These are phyloP conservation scores for Rhincodon typus DNA, from an alignment of 2,797 vertebrate genomes.

Conservation along the genomic window DNA sequence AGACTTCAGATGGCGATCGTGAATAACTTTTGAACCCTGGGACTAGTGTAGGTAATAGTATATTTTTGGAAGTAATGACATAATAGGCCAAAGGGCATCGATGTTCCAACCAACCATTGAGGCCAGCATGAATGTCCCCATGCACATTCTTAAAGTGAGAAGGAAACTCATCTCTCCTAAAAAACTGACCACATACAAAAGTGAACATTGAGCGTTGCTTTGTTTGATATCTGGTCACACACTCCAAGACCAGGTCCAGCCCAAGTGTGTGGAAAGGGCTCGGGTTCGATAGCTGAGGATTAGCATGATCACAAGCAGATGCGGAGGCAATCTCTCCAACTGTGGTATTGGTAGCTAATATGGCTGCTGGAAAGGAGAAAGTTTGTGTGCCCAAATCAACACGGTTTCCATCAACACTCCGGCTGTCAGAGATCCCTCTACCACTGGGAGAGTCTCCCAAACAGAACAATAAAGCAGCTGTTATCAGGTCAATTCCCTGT, in stretches of 20 bases:
- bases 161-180: slow-evolving; percentile 91
- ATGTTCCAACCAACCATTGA: slow-evolving; percentile 99
- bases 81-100: slow-evolving; percentile 93
- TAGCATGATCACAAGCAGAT: slow-evolving; percentile 96
- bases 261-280: slow-evolving; percentile 97
- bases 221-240: slow-evolving; percentile 93
- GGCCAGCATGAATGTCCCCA: slow-evolving; percentile 94
- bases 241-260: slow-evolving; percentile 95
- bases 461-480: slow-evolving; percentile 92
- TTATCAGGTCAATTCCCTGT: slow-evolving; percentile 94
- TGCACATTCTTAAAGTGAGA: slow-evolving; percentile 99
- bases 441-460: slow-evolving; percentile 92
- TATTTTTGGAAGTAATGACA: no score
- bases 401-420: slow-evolving; percentile 81
- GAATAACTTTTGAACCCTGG: slow-evolving; percentile 89
- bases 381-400: slow-evolving; percentile 97
- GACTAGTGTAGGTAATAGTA: no score
- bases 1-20: slow-evolving; percentile 86
- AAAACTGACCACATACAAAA: slow-evolving; percentile 96
- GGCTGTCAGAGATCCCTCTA: slow-evolving; percentile 91
- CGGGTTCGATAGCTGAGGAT: slow-evolving; percentile 95
- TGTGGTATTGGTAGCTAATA: slow-evolving; percentile 94
- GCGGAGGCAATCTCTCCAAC: slow-evolving; percentile 96
- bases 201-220: slow-evolving; percentile 99
- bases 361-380: slow-evolving; percentile 94